Base-by-base conservation (phyloP, 2,888 invertebrate species). In the Zygaena filipendulae region DNA sequence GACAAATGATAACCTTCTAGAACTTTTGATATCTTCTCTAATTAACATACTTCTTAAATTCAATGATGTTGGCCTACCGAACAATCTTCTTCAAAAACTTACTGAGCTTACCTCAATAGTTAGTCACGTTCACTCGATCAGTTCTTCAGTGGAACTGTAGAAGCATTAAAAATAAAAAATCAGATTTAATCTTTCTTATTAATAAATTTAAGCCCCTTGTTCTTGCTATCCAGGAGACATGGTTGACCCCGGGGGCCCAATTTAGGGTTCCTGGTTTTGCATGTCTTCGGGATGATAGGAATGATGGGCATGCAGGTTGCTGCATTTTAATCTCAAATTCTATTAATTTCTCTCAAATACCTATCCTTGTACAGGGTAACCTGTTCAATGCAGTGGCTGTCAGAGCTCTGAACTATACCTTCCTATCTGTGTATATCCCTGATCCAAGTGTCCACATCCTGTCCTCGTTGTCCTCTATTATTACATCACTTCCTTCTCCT, bases 201-300 rank as follows among this genome's bases (percentile, higher is more conserved):
- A 30, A 30, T 16, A 21, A 30, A 13, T 21, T 11, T 14, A 12
- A 21, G 6, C 34, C 34, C 11, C 4, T 20, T n/a, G 23, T 25
- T 9, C n/a, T 32, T 25, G 32, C 35, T 16, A 27, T 32, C 22
- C 21, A 23, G 11, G 30, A 32, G 28, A 22, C 30, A 10, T 28
- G 25, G 25, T 13, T 30, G 3, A 5, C 8, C 8, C 31, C 29
- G 13, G 30, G 16, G 13, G 19, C 23, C 13, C 12, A 4, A 10
- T 32, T 30, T 14, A 24, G 23, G 16, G 11, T 32, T 2, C 12
- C 32, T 10, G 31, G 29, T 2, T 33, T 18, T 18, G 13, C 29
- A 7, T 34, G 33, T 13, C 28, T 37, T 6, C 28, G 33, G 11
- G 35, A 33, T 23, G 35, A 38, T 22, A 30, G 33, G n/a, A 16